A percentile compares a stretch with the other conserved stretches of the same genome.
These are phyloP conservation scores for Nixonia krombeini DNA, from an alignment of 1,140 invertebrate species.

Conservation along the genomic window DNA sequence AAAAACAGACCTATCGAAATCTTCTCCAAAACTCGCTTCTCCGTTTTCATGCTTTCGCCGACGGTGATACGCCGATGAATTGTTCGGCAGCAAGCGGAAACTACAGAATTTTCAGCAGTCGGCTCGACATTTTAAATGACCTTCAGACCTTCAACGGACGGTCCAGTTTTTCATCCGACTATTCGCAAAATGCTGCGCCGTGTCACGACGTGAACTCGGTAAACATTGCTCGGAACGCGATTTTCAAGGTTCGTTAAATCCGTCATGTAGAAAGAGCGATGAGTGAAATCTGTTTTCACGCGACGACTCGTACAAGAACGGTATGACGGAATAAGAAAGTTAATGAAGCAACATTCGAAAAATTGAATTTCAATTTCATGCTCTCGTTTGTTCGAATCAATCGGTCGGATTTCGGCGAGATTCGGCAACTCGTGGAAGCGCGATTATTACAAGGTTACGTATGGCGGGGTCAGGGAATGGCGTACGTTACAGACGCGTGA, in stretches of 20 bases:
- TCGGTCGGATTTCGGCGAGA: no score
- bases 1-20: background rate
- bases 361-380: no score
- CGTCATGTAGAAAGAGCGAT: slow-evolving; percentile 27
- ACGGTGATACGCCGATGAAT: slow-evolving; percentile 20
- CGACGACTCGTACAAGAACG: no score
- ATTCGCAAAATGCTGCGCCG: slow-evolving; percentile 16
- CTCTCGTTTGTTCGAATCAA: no score
- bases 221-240: slow-evolving; percentile 56
- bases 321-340: no score
- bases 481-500: no score
- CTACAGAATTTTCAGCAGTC: slow-evolving; percentile 12
- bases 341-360: no score
- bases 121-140: background rate
- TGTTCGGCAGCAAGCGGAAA: slow-evolving; percentile 9
- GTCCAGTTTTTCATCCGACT: slow-evolving; percentile 20
- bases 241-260: slow-evolving; percentile 62
- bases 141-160: slow-evolving; percentile 3
- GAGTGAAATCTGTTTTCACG: slow-evolving; percentile 3
- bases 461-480: no score
- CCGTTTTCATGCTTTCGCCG: background rate
- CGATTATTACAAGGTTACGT: no score
- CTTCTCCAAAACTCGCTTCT: background rate
- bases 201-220: slow-evolving; percentile 18
- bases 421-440: no score